phyloP scores from a whole-genome alignment of 2,888 invertebrate species.

The Coronaproctus castanopsis region DNA sequence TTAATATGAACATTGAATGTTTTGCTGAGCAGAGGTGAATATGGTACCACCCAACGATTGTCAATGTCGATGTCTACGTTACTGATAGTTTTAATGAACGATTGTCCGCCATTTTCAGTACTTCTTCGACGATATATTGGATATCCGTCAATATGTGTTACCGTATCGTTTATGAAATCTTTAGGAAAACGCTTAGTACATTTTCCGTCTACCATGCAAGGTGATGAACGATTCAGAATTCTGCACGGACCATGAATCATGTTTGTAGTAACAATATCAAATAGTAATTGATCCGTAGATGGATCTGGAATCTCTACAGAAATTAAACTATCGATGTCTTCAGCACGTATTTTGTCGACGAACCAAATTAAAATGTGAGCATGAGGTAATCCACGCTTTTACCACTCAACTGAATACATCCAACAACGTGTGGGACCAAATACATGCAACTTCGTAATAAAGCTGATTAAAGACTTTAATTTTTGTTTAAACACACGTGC shows the following conservation, averaged over 20 bases:
- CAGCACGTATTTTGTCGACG: conserved; percentile 16
- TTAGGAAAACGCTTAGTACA: conserved; percentile 21
- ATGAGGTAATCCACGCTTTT: conserved; percentile 23
- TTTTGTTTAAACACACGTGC: conserved; percentile 21
- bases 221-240: conserved; percentile 16
- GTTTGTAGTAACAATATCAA: conserved; percentile 19
- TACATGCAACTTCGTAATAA: conserved; percentile 18
- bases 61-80: conserved; percentile 14
- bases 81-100: conserved; percentile 17
- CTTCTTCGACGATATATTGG: conserved; percentile 21
- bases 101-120: conserved; percentile 13
- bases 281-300: conserved; percentile 20
- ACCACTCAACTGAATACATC: conserved; percentile 22
- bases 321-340: conserved; percentile 23
- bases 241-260: conserved; percentile 22
- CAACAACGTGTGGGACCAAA: conserved; percentile 19
- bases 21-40: conserved; percentile 16
- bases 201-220: conserved; percentile 16
- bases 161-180: conserved; percentile 19
- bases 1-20: conserved; percentile 24
- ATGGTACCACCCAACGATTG: conserved; percentile 19
- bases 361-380: conserved; percentile 23
- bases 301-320: conserved; percentile 21
- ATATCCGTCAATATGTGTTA: conserved; percentile 23
- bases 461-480: conserved; percentile 17